These are phyloP conservation scores for Enhydra lutris DNA, from an alignment of 2,113 vertebrate species.

Conservation along the genomic window DNA sequence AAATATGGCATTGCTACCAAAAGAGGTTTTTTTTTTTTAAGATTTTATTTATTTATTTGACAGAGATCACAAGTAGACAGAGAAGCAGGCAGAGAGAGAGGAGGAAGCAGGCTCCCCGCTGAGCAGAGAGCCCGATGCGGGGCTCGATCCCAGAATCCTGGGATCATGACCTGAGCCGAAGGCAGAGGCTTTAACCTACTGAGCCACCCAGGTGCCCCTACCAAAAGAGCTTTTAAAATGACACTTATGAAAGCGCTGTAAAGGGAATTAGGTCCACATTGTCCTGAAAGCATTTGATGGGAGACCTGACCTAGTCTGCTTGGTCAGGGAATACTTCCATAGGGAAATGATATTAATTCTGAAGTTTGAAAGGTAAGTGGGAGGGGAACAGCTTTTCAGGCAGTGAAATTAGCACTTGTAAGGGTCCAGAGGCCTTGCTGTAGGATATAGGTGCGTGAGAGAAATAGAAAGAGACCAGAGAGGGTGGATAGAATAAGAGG, in stretches of 20 bases:
- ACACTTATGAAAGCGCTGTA: neutral
- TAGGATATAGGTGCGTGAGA: neutral
- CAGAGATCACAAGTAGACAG: too few species aligned
- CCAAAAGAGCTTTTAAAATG: neutral
- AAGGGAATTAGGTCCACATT: neutral
- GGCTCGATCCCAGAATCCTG: too few species aligned
- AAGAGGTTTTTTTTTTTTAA: neutral
- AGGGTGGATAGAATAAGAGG: neutral
- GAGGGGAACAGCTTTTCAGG: neutral
- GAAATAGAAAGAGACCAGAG: neutral
- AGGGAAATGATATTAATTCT: neutral
- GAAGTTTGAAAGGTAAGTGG: neutral
- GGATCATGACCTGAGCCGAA: too few species aligned
- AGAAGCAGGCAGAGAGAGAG: too few species aligned
- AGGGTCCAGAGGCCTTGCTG: neutral
- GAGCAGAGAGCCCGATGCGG: too few species aligned
- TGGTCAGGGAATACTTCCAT: neutral
- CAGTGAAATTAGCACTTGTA: neutral
- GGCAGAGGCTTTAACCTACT: too few species aligned
- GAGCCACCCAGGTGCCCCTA: too few species aligned
- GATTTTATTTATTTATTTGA: too few species aligned
- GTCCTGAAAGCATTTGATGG: neutral
- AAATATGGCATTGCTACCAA: neutral
- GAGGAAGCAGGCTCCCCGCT: too few species aligned
- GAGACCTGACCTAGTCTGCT: neutral